These are phyloP conservation scores for Batillaria attramentaria DNA, from an alignment of 1,140 invertebrate genomes.

Conservation along the genomic window DNA sequence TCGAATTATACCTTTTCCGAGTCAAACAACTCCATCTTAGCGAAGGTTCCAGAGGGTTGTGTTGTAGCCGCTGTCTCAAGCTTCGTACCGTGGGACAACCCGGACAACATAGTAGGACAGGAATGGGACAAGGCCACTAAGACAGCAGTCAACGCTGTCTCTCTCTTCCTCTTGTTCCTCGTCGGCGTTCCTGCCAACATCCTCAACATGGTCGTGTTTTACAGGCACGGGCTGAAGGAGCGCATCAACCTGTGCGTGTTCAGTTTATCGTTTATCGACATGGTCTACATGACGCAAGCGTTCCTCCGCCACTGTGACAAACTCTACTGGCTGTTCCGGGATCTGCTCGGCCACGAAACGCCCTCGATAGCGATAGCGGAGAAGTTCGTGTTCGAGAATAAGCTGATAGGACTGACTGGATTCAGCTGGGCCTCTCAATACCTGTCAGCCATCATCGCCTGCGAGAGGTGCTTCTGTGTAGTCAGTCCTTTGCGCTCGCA, in stretches of 20 bases:
- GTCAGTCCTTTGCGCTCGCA: conserved; percentile 13
- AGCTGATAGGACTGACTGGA: not conserved
- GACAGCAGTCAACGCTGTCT: not conserved
- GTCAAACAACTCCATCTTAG: no score
- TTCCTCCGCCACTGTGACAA: conserved; percentile 4
- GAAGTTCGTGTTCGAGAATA: not conserved
- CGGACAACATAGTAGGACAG: conserved; percentile 5
- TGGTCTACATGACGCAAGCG: conserved; percentile 3
- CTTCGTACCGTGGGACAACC: conserved; percentile 19
- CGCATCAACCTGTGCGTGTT: conserved; percentile 8
- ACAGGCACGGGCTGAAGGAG: not conserved
- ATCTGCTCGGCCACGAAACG: no score
- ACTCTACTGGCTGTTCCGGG: not conserved
- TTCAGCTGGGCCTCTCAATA: conserved; percentile 10
- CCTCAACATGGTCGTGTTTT: conserved; percentile 2
- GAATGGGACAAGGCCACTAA: not conserved
- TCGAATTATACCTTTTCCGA: no score
- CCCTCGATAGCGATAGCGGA: no score
- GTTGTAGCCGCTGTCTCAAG: not conserved
- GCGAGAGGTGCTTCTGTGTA: conserved; percentile 28
- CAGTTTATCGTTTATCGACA: not conserved
- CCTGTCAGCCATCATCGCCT: conserved; percentile 13
- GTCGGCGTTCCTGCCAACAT: not conserved
- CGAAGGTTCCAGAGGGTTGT: not conserved
- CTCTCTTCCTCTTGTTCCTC: not conserved